Evolutionary conservation across 2,888 invertebrate genomes (phyloP).

Genomic region (Cheilosia soror): DNA sequence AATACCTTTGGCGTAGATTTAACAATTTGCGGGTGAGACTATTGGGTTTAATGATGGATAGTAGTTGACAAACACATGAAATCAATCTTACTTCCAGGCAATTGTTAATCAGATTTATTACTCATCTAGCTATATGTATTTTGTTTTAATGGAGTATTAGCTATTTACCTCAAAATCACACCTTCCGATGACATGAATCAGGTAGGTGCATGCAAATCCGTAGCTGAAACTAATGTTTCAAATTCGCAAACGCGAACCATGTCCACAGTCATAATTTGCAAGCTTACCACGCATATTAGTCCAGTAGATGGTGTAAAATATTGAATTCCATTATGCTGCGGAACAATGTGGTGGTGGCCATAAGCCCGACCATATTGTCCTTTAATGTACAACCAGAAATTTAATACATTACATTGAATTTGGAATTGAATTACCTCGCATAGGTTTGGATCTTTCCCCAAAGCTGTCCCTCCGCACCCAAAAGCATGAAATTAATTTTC

Average conservation of each 20-base stretch:
- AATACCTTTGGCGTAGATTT: constrained; percentile 1
- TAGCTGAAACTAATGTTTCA: too few relatives aligned
- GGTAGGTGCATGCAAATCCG: too few relatives aligned
- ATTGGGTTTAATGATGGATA: not conserved
- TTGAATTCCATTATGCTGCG: constrained; percentile 8
- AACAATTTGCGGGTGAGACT: not conserved
- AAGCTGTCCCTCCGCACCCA: not conserved
- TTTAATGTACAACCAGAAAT: constrained; percentile 10
- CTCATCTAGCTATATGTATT: too few relatives aligned
- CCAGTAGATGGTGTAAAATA: not conserved
- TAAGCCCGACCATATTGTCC: constrained; percentile 17
- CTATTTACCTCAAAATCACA: too few relatives aligned
- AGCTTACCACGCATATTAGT: not conserved
- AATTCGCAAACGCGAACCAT: too few relatives aligned
- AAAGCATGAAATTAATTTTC: not conserved
- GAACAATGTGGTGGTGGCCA: not conserved
- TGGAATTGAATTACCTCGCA: constrained; percentile 24
- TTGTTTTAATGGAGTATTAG: too few relatives aligned
- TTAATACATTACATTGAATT: constrained; percentile 32
- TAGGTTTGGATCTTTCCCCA: too few relatives aligned
- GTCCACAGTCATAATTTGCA: not conserved
- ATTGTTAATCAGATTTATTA: not conserved
- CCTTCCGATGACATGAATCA: too few relatives aligned
- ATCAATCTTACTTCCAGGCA: not conserved
- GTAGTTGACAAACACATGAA: not conserved